Evolutionary conservation across 2,888 invertebrate species (phyloP).

Genomic region (Antheraea assamensis): DNA sequence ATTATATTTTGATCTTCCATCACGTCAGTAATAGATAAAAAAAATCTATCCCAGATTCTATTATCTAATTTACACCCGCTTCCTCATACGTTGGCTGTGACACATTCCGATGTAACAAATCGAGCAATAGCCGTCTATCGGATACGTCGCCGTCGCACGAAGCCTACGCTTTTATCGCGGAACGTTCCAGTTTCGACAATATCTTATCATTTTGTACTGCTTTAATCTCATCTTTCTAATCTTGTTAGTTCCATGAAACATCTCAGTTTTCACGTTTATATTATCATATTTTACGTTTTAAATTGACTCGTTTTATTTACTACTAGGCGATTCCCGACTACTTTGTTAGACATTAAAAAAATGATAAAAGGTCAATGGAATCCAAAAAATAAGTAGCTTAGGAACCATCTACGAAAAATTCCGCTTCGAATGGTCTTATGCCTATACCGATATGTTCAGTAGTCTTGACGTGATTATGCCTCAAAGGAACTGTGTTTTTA

Average conservation of each 20-base stretch:
- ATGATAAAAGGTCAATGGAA: too few species aligned
- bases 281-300: background rate
- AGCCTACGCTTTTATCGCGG: slow-evolving; percentile 1
- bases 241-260: background rate
- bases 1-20: too few species aligned
- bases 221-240: slow-evolving; percentile 14
- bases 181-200: slow-evolving; percentile 5
- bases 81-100: background rate
- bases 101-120: background rate
- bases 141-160: background rate
- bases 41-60: background rate
- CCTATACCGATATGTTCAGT: too few species aligned
- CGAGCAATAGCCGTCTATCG: background rate
- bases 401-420: too few species aligned
- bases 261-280: background rate
- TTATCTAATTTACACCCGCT: background rate
- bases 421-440: too few species aligned
- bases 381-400: too few species aligned
- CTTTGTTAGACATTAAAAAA: too few species aligned
- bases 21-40: too few species aligned
- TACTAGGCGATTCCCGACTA: too few species aligned
- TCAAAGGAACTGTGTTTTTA: too few species aligned
- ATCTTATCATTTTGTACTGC: slow-evolving; percentile 13
- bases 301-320: too few species aligned
- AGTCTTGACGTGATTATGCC: too few species aligned